A percentile compares a stretch with the other conserved stretches of the same genome.
Evolutionary conservation across 2,113 vertebrate species (phyloP).

Genomic region (Ascaphus truei): DNA sequence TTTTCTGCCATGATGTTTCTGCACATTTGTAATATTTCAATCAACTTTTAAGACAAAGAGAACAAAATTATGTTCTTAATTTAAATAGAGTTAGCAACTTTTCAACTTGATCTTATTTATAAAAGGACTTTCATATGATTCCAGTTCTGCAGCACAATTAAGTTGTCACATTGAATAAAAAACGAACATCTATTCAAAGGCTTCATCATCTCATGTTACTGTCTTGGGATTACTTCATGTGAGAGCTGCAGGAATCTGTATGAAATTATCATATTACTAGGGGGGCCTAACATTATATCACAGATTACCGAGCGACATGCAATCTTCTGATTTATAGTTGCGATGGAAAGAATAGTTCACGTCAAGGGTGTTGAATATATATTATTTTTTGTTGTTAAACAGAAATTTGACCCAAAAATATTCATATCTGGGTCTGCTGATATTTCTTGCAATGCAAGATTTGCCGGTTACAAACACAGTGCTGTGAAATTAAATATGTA

Average conservation of each 20-base stretch:
- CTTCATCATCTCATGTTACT: constrained; percentile 66
- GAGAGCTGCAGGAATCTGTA: constrained; percentile 51
- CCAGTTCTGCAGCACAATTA: constrained; percentile 62
- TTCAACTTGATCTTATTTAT: constrained; percentile 50
- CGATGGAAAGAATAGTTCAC: constrained; percentile 12
- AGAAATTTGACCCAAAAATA: neutral
- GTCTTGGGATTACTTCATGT: constrained; percentile 59
- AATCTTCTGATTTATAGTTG: constrained; percentile 9
- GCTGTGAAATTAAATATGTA: too few species aligned
- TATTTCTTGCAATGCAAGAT: too few species aligned
- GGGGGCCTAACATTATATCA: constrained; percentile 41
- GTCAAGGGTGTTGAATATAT: neutral
- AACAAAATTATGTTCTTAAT: constrained; percentile 24
- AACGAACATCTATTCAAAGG: constrained; percentile 54
- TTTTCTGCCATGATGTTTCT: too few species aligned
- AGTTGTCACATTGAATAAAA: constrained; percentile 68
- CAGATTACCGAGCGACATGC: constrained; percentile 22
- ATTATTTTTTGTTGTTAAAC: neutral
- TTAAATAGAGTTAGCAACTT: constrained; percentile 26
- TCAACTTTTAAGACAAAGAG: neutral
- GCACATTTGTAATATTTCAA: neutral
- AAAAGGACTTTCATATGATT: constrained; percentile 70
- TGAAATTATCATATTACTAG: constrained; percentile 66
- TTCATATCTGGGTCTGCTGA: too few species aligned
- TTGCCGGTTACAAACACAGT: too few species aligned